Base-by-base conservation (phyloP, 2,888 invertebrate species). In the Troilus luridus region DNA sequence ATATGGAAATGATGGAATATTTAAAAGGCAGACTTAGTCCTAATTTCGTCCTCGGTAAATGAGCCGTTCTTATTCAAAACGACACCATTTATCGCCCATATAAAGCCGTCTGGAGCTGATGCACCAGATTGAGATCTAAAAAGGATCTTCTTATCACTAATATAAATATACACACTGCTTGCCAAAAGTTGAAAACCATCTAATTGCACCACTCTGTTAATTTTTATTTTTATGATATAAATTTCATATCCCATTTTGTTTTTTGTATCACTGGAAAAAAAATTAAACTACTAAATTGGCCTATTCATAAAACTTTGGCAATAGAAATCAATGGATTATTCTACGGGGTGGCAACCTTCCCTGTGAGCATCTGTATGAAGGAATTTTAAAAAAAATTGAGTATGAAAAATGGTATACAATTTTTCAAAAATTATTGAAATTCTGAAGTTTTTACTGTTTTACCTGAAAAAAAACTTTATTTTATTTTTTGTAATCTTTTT, bases 41-140 rank as follows among this genome's bases (percentile, higher is more conserved):
- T 85, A 56, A 85, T 85, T 85, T 85, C 85, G 9, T 85, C 85
- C 9, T 21, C 7, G 85, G 85, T n/a, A 85, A 85, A 85, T 85
- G 85, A 85, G 85, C n/a, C 56, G 85, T 85, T 85, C 56, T 58
- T 85, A 85, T 85, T 85, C 85, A 85, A 85, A 85, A 85, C 21
- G 85, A n/a, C 85, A 58, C 3, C 19, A n/a, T 85, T 56, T 85
- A 85, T 58, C 19, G 85, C 2, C 21, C 21, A 56, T 21, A 81
- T 81, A 81, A 81, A 81, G 21, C 54, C 0, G 85, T 85, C n/a
- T 56, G 41, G 27, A 41, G 72, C 8, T 77, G 72, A 77, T 41
- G 72, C 27, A 77, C 27, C 17, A 41, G 41, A 77, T 77, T 77
- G 72, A 77, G 72, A 77, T 77, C 41, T 77, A 41, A 77, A 77